Base-by-base conservation (phyloP, 2,888 invertebrate genomes). In the Alviniconcha strummeri region DNA sequence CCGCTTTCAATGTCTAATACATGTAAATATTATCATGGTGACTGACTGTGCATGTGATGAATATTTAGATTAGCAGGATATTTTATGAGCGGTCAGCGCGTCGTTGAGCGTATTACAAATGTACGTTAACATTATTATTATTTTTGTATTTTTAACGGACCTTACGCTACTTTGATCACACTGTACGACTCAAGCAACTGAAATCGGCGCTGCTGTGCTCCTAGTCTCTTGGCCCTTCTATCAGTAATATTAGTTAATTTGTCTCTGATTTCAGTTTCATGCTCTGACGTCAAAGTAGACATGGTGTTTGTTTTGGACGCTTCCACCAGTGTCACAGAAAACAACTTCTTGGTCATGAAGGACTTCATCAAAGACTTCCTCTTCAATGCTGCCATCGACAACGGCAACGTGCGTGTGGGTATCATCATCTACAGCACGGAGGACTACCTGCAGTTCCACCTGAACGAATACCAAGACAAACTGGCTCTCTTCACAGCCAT, bases 271-370 rank as follows among this genome's bases (percentile, higher is more conserved):
- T 52, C 72, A 72, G 72, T 8, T 6, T 36, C 72, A 36, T 72
- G 72, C 72, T 7, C 72, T 36, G 75, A 75, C 52, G 85, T 88
- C 17, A 80, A 85, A 36, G 86, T 88, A 60, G 91, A 91, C 81
- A 77, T 92, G 8, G 89, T 90, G 56, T 87, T 92, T 77, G 83
- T 91, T 7, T 84, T 92, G 84, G 92, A 92, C 83, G 87, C 91
- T n/a, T 92, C 92, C 0, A 89, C 90, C 56, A 90, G 90, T 56
- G 83, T 83, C 69, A 83, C 77, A 8, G 77, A 77, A 36, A 7
- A 7, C 55, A 78, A 78, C 72, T 89, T 88, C 82, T 80, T 87
- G 55, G 81, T 87, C 78, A 89, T 90, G 88, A 85, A 88, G 75
- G 81, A 86, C 36, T 90, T 90, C 85, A 85, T 88, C 56, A 88